phyloP scores from a whole-genome alignment of 2,113 vertebrate species.

The Crotalus tigris region DNA sequence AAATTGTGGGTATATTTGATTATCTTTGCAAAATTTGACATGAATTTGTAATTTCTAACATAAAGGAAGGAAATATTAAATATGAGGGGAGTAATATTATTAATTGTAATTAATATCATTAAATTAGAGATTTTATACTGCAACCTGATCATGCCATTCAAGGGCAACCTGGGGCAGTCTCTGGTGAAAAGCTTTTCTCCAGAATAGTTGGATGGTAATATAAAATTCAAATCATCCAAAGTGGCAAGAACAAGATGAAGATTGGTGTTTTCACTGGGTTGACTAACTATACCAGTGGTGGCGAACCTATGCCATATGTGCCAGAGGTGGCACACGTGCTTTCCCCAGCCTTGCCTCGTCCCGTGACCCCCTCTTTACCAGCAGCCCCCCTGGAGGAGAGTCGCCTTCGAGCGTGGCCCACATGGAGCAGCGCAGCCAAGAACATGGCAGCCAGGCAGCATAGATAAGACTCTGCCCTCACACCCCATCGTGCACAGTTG shows the following conservation, averaged over 20 bases:
- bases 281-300: not conserved
- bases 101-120: not conserved
- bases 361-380: too few species aligned
- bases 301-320: too few species aligned
- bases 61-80: not conserved
- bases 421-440: too few species aligned
- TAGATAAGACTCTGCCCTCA: too few species aligned
- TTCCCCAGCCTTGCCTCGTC: too few species aligned
- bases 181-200: not conserved
- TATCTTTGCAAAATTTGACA: not conserved
- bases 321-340: too few species aligned
- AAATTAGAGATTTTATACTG: not conserved
- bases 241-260: not conserved
- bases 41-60: not conserved
- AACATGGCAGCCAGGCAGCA: too few species aligned
- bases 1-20: not conserved
- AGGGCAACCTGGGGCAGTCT: not conserved
- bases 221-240: not conserved
- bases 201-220: not conserved
- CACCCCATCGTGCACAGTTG: too few species aligned
- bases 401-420: too few species aligned
- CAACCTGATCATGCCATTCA: not conserved
- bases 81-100: not conserved
- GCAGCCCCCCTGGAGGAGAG: too few species aligned
- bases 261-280: not conserved